Evolutionary conservation across 2,888 invertebrate genomes (phyloP).

Genomic region (Lithophane socia): DNA sequence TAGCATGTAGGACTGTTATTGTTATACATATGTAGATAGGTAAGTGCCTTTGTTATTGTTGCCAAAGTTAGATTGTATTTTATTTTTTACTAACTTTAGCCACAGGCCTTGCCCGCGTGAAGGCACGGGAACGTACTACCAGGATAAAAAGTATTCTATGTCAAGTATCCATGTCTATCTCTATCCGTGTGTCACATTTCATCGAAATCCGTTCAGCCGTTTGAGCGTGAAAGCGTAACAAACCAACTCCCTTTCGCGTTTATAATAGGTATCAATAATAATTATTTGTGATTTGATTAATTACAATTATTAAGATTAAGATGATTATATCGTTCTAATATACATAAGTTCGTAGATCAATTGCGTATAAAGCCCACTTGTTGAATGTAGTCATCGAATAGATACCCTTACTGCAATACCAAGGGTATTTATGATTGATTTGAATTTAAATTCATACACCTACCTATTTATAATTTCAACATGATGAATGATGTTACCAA

Average conservation of each 20-base stretch:
- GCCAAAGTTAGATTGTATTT: background rate
- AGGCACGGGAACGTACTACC: no score
- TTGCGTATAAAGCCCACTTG: no score
- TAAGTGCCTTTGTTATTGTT: background rate
- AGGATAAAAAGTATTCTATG: background rate
- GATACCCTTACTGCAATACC: background rate
- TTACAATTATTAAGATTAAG: background rate
- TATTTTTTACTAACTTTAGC: background rate
- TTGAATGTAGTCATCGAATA: background rate
- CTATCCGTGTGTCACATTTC: background rate
- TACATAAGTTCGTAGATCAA: background rate
- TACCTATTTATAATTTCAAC: background rate
- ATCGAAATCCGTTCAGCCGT: background rate
- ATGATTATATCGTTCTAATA: background rate
- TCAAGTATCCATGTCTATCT: no score
- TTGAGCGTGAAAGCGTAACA: background rate
- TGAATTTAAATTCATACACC: background rate
- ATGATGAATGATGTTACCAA: background rate
- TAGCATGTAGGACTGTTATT: constrained; percentile 1
- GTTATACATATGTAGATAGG: background rate
- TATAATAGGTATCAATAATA: no score
- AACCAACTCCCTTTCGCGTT: background rate
- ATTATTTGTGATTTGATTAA: background rate
- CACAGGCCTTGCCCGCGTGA: no score
- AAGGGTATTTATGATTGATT: background rate